Evolutionary conservation across 2,797 vertebrate species (phyloP).

Genomic region (Erethizon dorsatum): DNA sequence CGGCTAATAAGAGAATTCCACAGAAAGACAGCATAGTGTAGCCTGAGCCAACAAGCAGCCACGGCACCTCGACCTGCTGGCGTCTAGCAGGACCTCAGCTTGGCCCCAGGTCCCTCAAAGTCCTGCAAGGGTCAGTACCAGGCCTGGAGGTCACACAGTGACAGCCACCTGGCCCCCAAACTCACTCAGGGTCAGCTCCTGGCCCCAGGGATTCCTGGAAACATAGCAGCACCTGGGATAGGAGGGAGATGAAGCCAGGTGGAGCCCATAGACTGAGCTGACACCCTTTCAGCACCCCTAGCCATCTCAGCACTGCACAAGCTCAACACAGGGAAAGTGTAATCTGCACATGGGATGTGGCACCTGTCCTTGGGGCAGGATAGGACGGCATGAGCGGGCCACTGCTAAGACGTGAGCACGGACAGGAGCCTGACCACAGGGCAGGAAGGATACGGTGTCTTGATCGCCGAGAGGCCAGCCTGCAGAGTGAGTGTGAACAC

Average conservation of each 20-base stretch:
- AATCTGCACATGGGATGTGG: background rate
- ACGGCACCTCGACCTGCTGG: rapidly evolving
- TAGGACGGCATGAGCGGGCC: background rate
- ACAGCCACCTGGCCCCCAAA: background rate
- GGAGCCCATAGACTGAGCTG: background rate
- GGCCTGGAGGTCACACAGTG: background rate
- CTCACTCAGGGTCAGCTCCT: background rate
- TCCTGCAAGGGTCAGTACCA: background rate
- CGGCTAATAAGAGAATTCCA: background rate
- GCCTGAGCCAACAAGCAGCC: background rate
- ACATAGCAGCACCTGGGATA: background rate
- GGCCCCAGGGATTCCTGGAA: background rate
- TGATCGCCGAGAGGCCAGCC: constrained; percentile 99
- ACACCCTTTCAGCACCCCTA: background rate
- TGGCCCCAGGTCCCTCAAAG: background rate
- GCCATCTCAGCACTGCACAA: background rate
- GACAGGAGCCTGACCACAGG: background rate
- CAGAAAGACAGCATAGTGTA: background rate
- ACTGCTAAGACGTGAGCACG: background rate
- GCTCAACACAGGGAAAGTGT: background rate
- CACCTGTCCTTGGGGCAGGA: background rate
- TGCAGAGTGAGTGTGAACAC: constrained; percentile 99
- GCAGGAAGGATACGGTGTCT: constrained; percentile 98
- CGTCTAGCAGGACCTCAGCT: background rate
- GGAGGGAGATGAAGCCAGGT: background rate